A percentile compares a stretch with the other conserved stretches of the same genome.
These are phyloP conservation scores for Junonia oenone DNA, from an alignment of 2,888 invertebrate species.

Conservation along the genomic window DNA sequence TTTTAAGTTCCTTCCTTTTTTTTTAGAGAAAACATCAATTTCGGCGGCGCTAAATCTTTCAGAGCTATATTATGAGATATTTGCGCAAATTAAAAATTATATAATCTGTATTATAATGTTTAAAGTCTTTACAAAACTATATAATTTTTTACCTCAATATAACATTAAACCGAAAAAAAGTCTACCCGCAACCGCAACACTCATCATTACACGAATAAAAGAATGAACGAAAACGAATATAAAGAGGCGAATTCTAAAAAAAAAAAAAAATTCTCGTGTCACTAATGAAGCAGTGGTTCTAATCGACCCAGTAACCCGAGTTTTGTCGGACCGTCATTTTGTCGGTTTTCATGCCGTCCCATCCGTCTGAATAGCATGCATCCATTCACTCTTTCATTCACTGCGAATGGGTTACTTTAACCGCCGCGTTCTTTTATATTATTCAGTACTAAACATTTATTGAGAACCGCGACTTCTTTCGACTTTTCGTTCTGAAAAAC, in stretches of 20 bases:
- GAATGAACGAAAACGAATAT: slow-evolving; percentile 5
- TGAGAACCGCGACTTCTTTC: not conserved
- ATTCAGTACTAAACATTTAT: slow-evolving; percentile 4
- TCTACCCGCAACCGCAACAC: not conserved
- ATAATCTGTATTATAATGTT: no score
- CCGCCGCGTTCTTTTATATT: slow-evolving; percentile 3
- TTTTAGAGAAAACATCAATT: no score
- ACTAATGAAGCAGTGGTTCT: slow-evolving; percentile 23
- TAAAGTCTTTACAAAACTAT: not conserved
- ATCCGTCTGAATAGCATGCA: slow-evolving; percentile 23
- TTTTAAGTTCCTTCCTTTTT: no score
- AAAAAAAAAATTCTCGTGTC: slow-evolving; percentile 16
- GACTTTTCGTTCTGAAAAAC: not conserved
- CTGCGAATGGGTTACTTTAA: slow-evolving; percentile 11
- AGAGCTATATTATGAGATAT: no score
- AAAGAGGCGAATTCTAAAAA: slow-evolving; percentile 2
- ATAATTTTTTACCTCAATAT: not conserved
- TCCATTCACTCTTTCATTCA: slow-evolving; percentile 18
- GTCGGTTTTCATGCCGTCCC: slow-evolving; percentile 17
- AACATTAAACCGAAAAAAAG: not conserved
- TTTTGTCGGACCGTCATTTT: slow-evolving; percentile 25
- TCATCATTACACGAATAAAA: slow-evolving; percentile 1
- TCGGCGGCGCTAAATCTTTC: no score
- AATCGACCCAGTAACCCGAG: slow-evolving; percentile 28
- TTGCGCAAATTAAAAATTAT: no score